phyloP scores from a whole-genome alignment of 2,888 invertebrate genomes.

The Ochropleura plecta region DNA sequence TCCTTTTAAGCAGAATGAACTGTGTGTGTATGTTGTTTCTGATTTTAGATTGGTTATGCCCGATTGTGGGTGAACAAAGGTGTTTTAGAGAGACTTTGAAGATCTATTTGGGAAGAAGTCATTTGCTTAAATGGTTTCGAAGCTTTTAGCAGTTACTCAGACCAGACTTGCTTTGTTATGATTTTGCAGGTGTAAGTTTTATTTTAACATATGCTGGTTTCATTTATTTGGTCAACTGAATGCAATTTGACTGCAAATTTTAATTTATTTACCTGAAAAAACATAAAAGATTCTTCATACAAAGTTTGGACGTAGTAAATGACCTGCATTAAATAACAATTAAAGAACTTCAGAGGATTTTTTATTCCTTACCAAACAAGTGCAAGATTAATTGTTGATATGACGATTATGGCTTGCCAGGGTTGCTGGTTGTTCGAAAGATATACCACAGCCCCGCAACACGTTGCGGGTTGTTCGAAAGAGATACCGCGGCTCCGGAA shows the following conservation, averaged over 20 bases:
- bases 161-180: not conserved
- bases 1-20: conserved; percentile 80
- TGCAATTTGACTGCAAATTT: not conserved
- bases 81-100: not conserved
- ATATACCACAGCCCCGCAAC: too few relatives aligned
- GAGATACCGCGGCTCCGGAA: too few relatives aligned
- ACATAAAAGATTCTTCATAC: not conserved
- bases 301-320: not conserved
- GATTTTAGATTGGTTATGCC: conserved; percentile 59
- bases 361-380: not conserved
- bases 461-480: too few relatives aligned
- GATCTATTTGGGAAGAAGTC: not conserved
- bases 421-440: too few relatives aligned
- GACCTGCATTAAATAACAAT: not conserved
- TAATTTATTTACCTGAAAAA: not conserved
- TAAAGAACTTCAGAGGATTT: not conserved
- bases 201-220: too few relatives aligned
- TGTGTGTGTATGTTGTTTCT: conserved; percentile 69
- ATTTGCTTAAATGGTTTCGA: not conserved
- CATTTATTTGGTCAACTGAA: not conserved
- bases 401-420: too few relatives aligned
- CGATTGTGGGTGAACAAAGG: conserved; percentile 34
- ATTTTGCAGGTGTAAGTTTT: not conserved
- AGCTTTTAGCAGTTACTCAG: not conserved
- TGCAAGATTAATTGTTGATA: too few relatives aligned